Evolutionary conservation across 2,888 invertebrate genomes (phyloP), one percentile per base, ranked within the genome.

Genomic region (Drosophila tanythrix): DNA sequence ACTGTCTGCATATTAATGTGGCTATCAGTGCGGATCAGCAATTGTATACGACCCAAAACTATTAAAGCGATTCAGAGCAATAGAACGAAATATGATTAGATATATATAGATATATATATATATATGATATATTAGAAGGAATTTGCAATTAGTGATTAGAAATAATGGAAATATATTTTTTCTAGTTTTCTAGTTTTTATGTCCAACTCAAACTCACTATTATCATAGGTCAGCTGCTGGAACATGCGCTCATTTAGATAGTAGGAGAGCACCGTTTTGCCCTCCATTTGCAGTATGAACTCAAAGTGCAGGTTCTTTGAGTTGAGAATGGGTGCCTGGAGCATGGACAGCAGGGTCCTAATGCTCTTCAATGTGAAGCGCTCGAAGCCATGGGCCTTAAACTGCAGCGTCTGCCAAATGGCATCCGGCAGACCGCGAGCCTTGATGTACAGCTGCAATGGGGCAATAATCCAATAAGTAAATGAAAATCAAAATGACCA

Each of bases 201-300:
- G 11, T 21, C 11, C 11, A 43, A 40, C n/a, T 15, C 2, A 8
- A 21, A 94, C 94, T 94, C 91, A 96, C 96, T 94, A 76, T 95
- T 94, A 56, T 95, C 94, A 36, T 94, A 94, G 53, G 94, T 95
- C 89, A 95, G 94, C 65, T 94, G 94, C 51, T 94, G 94, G 74
- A 96, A 95, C 55, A 94, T 94, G 0, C 95, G 94, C 76, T 95
- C 94, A 85, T 96, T 96, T 65, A 96, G 92, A 79, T 96, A 95
- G 29, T 95, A 94, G 0, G 95, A 95, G 40, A 95, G 94, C 0
- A 96, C 95, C 0, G 95, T 95, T 88, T 95, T 96, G 33, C 95
- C 95, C 74, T 96, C 95, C 74, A 95, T 94, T 83, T 95, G 95
- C 0, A 95, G 92, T 6, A 96, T 95, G 13, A 96, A 92, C 82